A percentile compares a stretch with the other conserved stretches of the same genome.
Evolutionary conservation across 2,888 invertebrate species (phyloP).

Genomic region (Sarcophaga rosellei): DNA sequence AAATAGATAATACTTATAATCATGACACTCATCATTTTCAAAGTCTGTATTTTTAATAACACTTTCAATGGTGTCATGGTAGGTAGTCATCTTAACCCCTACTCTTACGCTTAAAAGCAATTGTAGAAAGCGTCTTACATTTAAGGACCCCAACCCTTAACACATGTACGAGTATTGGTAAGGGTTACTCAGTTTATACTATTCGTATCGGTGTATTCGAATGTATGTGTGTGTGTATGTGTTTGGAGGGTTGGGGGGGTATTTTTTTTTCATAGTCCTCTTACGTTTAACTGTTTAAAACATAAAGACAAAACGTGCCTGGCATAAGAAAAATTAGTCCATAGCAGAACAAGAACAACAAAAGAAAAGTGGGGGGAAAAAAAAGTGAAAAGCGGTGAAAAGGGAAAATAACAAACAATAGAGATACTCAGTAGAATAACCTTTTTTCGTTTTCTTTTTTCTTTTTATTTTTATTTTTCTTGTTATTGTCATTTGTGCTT

Average conservation of each 20-base stretch:
- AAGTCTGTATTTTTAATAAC: slow-evolving; percentile 37
- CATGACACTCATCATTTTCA: slow-evolving; percentile 48
- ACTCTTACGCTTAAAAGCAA: slow-evolving; percentile 5
- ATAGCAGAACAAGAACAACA: background rate
- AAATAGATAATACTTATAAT: slow-evolving; percentile 56
- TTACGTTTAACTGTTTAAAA: slow-evolving; percentile 53
- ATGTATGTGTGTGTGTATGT: background rate
- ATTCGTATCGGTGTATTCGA: background rate
- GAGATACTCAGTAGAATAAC: slow-evolving; percentile 22
- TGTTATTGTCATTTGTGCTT: slow-evolving; percentile 18
- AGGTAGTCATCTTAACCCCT: background rate
- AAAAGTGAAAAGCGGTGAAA: background rate
- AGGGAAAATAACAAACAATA: slow-evolving; percentile 37
- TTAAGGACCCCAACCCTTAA: slow-evolving; percentile 3
- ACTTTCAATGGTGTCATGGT: slow-evolving; percentile 12
- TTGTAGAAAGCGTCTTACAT: slow-evolving; percentile 31
- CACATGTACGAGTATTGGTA: background rate
- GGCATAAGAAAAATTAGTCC: slow-evolving; percentile 54
- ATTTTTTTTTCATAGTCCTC: slow-evolving; percentile 45
- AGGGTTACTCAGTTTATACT: slow-evolving; percentile 1
- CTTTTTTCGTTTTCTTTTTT: background rate
- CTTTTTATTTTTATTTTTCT: background rate
- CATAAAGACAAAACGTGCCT: slow-evolving; percentile 65
- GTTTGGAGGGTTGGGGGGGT: background rate
- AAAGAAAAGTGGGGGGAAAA: background rate